These are phyloP conservation scores for Silurus lanzhouensis DNA, from an alignment of 2,797 vertebrate species.

Conservation along the genomic window DNA sequence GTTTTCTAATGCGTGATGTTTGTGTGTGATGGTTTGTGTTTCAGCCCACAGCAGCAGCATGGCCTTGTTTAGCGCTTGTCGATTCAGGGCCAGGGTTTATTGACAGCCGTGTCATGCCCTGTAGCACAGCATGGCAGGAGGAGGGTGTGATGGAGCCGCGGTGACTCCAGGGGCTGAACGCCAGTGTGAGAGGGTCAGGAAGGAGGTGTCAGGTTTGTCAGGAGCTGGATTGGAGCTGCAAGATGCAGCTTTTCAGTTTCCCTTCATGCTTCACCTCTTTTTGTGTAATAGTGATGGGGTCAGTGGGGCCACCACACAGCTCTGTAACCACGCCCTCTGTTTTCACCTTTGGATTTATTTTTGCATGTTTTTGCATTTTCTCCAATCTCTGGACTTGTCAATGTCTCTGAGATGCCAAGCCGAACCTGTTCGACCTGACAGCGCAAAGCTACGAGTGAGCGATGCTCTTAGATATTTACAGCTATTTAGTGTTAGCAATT, in stretches of 20 bases:
- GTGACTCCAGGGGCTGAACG: slow-evolving; percentile 19
- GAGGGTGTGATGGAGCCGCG: background rate
- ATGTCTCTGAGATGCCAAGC: background rate
- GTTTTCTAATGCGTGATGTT: background rate
- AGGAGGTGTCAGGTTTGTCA: slow-evolving; percentile 53
- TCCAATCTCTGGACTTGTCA: background rate
- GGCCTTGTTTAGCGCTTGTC: background rate
- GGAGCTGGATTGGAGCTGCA: slow-evolving; percentile 56
- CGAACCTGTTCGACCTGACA: background rate
- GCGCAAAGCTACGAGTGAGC: background rate
- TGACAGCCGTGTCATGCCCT: slow-evolving; percentile 3
- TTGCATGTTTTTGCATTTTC: background rate
- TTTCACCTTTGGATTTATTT: slow-evolving; percentile 7
- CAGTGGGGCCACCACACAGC: slow-evolving; percentile 24
- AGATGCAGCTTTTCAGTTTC: slow-evolving; percentile 26
- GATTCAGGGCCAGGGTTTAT: slow-evolving; percentile 6
- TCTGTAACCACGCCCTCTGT: slow-evolving; percentile 16
- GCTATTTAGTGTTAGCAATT: background rate
- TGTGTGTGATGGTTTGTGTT: slow-evolving; percentile 9
- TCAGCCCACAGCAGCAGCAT: slow-evolving; percentile 6
- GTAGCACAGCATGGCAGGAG: background rate
- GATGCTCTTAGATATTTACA: background rate
- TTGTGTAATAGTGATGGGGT: slow-evolving; percentile 43
- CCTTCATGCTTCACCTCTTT: background rate
- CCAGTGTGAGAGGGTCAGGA: slow-evolving; percentile 42